Percentiles rank a stretch among this genome's conserved stretches.
Conservation (phyloP, 2,113 vertebrate genomes). For the Trichechus manatus region DNA sequence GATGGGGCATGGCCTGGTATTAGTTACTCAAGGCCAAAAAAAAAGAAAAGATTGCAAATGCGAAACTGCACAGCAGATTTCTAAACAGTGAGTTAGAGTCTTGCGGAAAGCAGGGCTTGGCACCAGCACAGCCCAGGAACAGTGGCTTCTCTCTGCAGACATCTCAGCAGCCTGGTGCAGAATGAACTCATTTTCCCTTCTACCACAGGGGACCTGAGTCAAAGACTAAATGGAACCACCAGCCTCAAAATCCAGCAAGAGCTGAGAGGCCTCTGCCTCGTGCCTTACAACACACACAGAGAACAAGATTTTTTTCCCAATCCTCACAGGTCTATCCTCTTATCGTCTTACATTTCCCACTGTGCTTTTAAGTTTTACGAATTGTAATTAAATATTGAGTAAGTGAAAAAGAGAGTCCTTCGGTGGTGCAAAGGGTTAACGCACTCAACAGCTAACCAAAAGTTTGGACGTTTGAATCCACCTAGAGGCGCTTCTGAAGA, state of each 20-base stretch:
- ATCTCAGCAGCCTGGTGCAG: not conserved
- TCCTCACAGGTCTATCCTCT: not conserved
- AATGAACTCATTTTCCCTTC: constrained; percentile 56
- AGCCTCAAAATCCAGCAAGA: constrained; percentile 2
- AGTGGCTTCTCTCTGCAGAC: not conserved
- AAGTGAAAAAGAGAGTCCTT: not conserved
- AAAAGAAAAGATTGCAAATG: not conserved
- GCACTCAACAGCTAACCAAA: not conserved
- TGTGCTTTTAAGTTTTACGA: not conserved
- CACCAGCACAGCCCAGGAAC: not conserved
- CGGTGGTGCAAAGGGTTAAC: not conserved
- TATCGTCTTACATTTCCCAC: not conserved
- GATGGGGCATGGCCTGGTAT: not conserved
- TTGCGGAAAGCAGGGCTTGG: constrained; percentile 3
- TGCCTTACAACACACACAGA: not conserved
- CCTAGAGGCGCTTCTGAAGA: too few species aligned
- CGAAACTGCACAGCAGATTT: not conserved
- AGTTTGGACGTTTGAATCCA: too few species aligned
- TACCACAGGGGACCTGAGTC: not conserved
- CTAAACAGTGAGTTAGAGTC: constrained; percentile 20
- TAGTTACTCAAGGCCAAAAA: not conserved
- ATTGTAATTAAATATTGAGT: not conserved
- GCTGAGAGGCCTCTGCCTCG: not conserved
- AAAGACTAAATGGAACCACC: constrained; percentile 5
- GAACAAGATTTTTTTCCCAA: not conserved